Conservation (phyloP, 2,113 vertebrate genomes). For the Stictonetta naevosa region DNA sequence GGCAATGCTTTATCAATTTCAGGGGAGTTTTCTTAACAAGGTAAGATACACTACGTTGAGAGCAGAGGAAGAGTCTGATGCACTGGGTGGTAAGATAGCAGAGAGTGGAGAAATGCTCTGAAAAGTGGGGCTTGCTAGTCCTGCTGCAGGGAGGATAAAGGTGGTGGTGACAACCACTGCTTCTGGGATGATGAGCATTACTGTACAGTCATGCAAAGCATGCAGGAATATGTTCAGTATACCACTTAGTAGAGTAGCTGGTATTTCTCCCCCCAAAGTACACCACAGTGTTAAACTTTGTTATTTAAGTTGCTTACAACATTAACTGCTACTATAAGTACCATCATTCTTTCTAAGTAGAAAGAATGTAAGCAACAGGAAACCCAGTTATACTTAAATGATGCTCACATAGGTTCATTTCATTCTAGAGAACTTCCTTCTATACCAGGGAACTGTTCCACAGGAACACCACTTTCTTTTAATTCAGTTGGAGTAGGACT, state of each 20-base stretch:
- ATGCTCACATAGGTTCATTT: background rate
- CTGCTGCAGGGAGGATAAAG: background rate
- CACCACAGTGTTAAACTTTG: background rate
- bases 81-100: background rate
- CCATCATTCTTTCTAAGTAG: too few relatives aligned
- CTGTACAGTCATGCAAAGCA: background rate
- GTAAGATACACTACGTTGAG: background rate
- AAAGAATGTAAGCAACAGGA: background rate
- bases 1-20: background rate
- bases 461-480: background rate
- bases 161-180: background rate
- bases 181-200: rapidly evolving
- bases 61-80: background rate
- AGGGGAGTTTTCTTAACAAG: background rate
- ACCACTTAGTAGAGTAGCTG: background rate
- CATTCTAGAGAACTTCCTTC: background rate
- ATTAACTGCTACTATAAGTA: background rate
- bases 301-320: too few relatives aligned
- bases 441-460: rapidly evolving
- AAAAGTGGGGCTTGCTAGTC: background rate
- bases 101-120: background rate
- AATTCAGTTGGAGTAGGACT: background rate
- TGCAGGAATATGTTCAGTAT: rapidly evolving
- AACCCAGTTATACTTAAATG: background rate
- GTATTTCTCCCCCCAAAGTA: background rate